Percentiles rank a stretch among this genome's conserved stretches.
phyloP scores from a whole-genome alignment of 2,888 invertebrate species.

The Leptinotarsa tumamoca region DNA sequence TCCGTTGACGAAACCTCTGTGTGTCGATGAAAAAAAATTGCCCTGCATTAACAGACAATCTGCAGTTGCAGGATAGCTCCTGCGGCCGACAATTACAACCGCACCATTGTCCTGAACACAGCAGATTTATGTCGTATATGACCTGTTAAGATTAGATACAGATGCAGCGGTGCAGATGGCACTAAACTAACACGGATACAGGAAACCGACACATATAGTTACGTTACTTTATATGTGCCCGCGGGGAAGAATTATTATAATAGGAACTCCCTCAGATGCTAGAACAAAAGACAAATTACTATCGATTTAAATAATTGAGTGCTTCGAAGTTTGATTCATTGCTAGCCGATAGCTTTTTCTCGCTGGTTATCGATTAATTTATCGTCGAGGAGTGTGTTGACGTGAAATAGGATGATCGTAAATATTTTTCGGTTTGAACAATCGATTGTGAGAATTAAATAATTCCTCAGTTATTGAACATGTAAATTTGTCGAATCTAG shows the following conservation, averaged over 20 bases:
- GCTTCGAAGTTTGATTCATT: conserved; percentile 6
- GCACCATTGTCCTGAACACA: conserved; percentile 23
- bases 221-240: conserved; percentile 18
- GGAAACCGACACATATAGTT: conserved; percentile 26
- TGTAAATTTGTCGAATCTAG: too few species aligned
- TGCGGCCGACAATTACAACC: conserved; percentile 33
- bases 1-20: not conserved
- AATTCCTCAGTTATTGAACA: too few species aligned
- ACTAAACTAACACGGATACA: conserved; percentile 32
- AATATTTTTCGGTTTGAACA: too few species aligned
- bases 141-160: conserved; percentile 36
- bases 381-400: too few species aligned
- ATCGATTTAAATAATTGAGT: conserved; percentile 17
- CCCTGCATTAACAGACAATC: conserved; percentile 1
- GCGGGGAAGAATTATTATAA: conserved; percentile 17
- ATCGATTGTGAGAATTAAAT: too few species aligned
- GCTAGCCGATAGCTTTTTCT: conserved; percentile 1
- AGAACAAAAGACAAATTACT: conserved; percentile 18
- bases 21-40: not conserved
- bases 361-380: conserved; percentile 1
- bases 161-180: conserved; percentile 30
- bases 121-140: conserved; percentile 34
- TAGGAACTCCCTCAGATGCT: conserved; percentile 3
- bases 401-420: too few species aligned
- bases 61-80: not conserved